Conservation (phyloP, 2,797 vertebrate genomes). For the Manis pentadactyla region DNA sequence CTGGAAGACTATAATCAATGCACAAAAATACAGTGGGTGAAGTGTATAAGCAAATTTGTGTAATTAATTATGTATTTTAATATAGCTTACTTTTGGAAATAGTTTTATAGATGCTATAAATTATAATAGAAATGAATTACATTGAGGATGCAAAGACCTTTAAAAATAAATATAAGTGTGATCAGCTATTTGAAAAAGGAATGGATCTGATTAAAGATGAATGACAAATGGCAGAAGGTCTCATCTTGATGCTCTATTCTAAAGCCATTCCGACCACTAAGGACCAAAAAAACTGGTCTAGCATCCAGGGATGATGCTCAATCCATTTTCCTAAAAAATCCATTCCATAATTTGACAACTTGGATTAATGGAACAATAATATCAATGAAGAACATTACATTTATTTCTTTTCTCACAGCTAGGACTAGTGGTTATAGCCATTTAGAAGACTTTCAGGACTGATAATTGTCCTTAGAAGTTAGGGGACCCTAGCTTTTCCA, state of each 20-base stretch:
- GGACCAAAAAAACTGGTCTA: background rate
- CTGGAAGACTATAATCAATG: background rate
- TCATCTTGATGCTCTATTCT: background rate
- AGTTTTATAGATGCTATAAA: slow-evolving; percentile 19
- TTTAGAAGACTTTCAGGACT: background rate
- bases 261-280: background rate
- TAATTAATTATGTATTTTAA: slow-evolving; percentile 19
- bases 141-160: background rate
- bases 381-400: background rate
- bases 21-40: background rate
- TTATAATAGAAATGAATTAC: background rate
- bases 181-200: background rate
- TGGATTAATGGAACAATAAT: background rate
- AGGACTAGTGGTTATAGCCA: background rate
- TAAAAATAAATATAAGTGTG: background rate
- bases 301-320: background rate
- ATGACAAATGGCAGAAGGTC: background rate
- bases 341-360: background rate
- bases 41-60: background rate
- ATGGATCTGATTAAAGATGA: background rate
- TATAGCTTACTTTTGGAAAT: slow-evolving; percentile 52
- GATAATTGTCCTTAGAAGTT: background rate
- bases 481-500: background rate
- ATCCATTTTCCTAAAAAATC: background rate
- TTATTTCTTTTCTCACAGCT: background rate